Evolutionary conservation across 2,888 invertebrate species (phyloP), one percentile per base, ranked within the genome.

Genomic region (Epinotia ramella): DNA sequence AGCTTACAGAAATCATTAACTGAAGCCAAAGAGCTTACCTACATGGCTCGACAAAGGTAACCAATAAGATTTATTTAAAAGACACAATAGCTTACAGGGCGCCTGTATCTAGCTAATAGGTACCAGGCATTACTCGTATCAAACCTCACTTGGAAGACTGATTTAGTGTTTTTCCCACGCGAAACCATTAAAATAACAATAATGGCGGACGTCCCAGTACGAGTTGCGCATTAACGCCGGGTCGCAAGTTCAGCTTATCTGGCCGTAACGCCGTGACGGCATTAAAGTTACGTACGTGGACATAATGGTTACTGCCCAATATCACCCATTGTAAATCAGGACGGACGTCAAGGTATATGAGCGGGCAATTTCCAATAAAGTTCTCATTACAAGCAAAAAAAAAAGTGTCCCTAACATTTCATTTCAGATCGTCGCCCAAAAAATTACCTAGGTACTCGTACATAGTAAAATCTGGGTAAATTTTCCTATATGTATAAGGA

Each of bases 211-310:
- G 49, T 13, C 9, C 12, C 67, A 68, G 60, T 59, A 33, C 46
- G 63, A 70, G 70, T 28, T 65, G 64, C 13, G 28, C 16, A 40
- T 40, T 59, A 44, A 46, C 62, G 28, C 49, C 49, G 40, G 66
- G 73, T 69, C 64, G 64, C 69, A 46, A 44, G 53, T 62, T 56
- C 73, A 13, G 73, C 62, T 73, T 68, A 73, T 73, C 73, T 67
- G 56, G 57, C 57, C 68, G 46, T 24, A 20, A 68, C 65, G 33
- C 28, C 76, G 73, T 73, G 73, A 67, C 73, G 62, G 68, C 73
- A 76, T 49, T 69, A 66, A 65, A 67, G 18, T 44, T 65, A 69
- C 64, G 18, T 18, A 73, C 66, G 44, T 6, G 53, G 63, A 5
- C 46, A 28, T 66, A 53, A 64, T 18, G 33, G n/a, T 49, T 63